Evolutionary conservation across 2,888 invertebrate genomes (phyloP), one percentile per base, ranked within the genome.

Genomic region (Phortica okadai): DNA sequence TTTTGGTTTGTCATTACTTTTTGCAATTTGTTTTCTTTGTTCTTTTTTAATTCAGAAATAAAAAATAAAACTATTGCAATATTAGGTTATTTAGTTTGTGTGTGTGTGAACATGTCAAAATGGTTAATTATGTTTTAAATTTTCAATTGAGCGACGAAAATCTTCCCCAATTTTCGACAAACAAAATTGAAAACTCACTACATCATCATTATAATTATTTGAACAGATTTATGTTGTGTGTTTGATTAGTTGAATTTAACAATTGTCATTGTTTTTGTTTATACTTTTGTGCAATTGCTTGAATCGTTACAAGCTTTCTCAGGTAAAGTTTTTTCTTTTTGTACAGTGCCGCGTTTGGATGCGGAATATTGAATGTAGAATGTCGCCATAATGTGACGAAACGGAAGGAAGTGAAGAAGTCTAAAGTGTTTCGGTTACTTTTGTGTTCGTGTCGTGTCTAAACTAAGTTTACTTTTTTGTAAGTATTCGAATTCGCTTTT

Each of bases 81-180:
- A 33, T 33, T 33, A 33, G 33, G 33, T 72, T 44, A 75, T 66
- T 64, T 72, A 42, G 2, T 64, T 56, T 76, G 33, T 50, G 42
- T 25, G 54, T 42, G 44, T 64, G 73, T 74, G 74, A 33, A 64
- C 21, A 21, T 33, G 45, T 59, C 33, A 64, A 73, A 67, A 67
- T 54, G n/a, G 62, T 21, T 6, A 62, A 6, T 21, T 62, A 62
- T 62, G 33, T 62, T 62, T 62, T 16, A 62, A 16, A 62, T 77
- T 77, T 75, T 75, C 78, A 82, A 85, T 81, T 82, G 80, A 87
- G 81, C 83, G 75, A 75, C 74, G 83, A 87, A 88, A 90, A 90
- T 90, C 90, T 90, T 90, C 90, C 90, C 91, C 89, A 88, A 91
- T 89, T 89, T 84, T 85, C 81, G 78, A 79, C 76, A 78, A 83